These are phyloP conservation scores for Potorous gilbertii DNA, from an alignment of 2,797 vertebrate species.

Conservation along the genomic window DNA sequence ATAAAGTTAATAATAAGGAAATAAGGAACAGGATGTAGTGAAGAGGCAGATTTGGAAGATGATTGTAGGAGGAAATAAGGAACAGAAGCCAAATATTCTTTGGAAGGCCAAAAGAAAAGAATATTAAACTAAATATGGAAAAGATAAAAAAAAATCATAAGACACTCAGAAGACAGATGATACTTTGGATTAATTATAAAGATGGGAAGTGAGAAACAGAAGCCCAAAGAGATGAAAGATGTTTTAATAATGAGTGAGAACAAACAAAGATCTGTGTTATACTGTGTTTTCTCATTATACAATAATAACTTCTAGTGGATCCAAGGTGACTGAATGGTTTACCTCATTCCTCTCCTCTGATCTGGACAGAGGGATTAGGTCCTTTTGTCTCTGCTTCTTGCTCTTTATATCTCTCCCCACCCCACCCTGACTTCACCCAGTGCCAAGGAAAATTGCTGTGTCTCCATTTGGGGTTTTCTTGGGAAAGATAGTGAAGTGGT, in stretches of 20 bases:
- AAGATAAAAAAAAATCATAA: slow-evolving; percentile 21
- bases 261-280: not conserved
- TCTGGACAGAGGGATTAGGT: not conserved
- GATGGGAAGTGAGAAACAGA: slow-evolving; percentile 10
- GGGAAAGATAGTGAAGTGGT: no score
- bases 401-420: not conserved
- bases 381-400: not conserved
- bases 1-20: not conserved
- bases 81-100: not conserved
- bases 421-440: not conserved
- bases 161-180: slow-evolving; percentile 1
- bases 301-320: not conserved
- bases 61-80: slow-evolving; percentile 22
- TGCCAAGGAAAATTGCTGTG: not conserved
- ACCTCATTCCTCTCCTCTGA: not conserved
- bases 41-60: slow-evolving; percentile 13
- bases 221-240: slow-evolving; percentile 24
- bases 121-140: not conserved
- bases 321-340: not conserved
- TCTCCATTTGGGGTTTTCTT: no score
- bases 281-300: slow-evolving; percentile 25
- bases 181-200: not conserved
- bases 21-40: slow-evolving; percentile 16
- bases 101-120: not conserved
- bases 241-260: slow-evolving; percentile 51